These are phyloP conservation scores for Mesorhabditis belari DNA, from an alignment of 2,888 invertebrate species.

Conservation along the genomic window DNA sequence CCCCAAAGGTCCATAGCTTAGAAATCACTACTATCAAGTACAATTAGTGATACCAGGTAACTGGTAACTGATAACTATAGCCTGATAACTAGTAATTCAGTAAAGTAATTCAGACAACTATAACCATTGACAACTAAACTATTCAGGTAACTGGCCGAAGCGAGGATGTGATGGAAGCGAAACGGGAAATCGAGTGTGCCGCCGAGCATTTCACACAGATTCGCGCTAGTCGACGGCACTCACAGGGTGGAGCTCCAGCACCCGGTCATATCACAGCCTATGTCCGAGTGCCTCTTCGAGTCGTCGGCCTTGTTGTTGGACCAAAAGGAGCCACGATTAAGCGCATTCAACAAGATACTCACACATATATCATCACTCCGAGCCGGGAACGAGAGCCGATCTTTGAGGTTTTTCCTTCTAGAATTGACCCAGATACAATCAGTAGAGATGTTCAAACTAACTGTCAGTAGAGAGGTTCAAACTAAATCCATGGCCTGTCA, in stretches of 20 bases:
- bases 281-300: conserved; percentile 88
- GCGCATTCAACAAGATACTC: conserved; percentile 96
- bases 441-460: too few relatives aligned
- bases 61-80: too few relatives aligned
- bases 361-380: conserved; percentile 97
- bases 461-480: too few relatives aligned
- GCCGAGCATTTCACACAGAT: conserved; percentile 99
- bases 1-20: too few relatives aligned
- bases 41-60: too few relatives aligned
- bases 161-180: conserved; percentile 93
- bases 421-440: too few relatives aligned
- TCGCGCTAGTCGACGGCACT: conserved; percentile 56
- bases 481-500: too few relatives aligned
- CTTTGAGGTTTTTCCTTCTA: conserved; percentile 72
- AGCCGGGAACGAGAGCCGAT: conserved; percentile 97
- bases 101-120: too few relatives aligned
- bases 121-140: too few relatives aligned
- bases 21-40: too few relatives aligned
- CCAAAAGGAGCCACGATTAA: conserved; percentile 99
- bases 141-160: conserved; percentile 75
- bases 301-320: conserved; percentile 95
- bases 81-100: too few relatives aligned
- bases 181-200: conserved; percentile 91
- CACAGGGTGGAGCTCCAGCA: conserved; percentile 45
- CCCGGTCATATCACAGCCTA: conserved; percentile 80